These are phyloP conservation scores for Lycaon pictus DNA, from an alignment of 2,113 vertebrate genomes.

Conservation along the genomic window DNA sequence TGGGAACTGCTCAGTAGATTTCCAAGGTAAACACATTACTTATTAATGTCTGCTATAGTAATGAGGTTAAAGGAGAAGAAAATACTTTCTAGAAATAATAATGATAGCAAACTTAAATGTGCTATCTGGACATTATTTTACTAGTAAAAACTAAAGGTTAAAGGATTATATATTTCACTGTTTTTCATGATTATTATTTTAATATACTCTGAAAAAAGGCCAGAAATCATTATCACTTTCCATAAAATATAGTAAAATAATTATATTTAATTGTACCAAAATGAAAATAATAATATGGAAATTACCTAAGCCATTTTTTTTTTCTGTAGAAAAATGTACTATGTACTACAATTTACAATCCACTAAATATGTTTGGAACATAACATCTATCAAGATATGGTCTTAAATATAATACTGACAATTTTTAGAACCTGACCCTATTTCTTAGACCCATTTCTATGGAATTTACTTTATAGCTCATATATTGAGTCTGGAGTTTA, in stretches of 20 bases:
- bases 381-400: background rate
- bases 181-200: slow-evolving; percentile 2
- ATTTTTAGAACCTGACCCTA: background rate
- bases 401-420: background rate
- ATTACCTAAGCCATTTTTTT: background rate
- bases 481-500: background rate
- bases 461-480: background rate
- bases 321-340: background rate
- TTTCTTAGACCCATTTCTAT: background rate
- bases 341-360: background rate
- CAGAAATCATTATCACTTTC: background rate
- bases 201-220: slow-evolving; percentile 41
- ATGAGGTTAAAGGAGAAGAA: slow-evolving; percentile 14
- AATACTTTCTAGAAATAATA: slow-evolving; percentile 13
- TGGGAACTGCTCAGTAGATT: background rate
- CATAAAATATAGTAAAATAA: background rate
- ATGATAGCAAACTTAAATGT: slow-evolving; percentile 5
- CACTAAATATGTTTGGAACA: slow-evolving; percentile 7
- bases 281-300: background rate
- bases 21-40: background rate
- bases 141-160: slow-evolving; percentile 5
- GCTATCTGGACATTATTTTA: background rate
- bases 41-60: background rate
- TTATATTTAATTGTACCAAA: background rate
- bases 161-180: background rate